phyloP scores from a whole-genome alignment of 2,797 vertebrate genomes.

The Merluccius polli region DNA sequence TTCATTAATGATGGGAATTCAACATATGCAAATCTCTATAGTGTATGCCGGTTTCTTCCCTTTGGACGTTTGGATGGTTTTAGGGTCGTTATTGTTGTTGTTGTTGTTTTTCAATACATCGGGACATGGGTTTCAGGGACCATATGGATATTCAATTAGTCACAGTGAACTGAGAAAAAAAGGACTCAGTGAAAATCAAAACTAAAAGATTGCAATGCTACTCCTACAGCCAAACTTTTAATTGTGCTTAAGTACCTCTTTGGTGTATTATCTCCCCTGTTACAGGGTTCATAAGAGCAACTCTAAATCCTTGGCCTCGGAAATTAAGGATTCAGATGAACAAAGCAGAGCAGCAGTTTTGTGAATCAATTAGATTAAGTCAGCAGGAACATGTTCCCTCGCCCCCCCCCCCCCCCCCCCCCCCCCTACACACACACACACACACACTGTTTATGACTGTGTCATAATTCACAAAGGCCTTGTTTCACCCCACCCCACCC shows the following conservation, averaged over 20 bases:
- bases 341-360: neutral
- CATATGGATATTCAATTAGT: neutral
- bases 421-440: too few species aligned
- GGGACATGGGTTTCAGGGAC: neutral
- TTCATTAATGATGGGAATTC: neutral
- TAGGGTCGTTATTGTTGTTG: neutral
- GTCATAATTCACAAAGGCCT: slow-evolving; percentile 48
- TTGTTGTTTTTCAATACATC: too few species aligned
- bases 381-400: neutral
- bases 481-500: slow-evolving; percentile 38
- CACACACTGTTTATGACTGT: slow-evolving; percentile 41
- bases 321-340: neutral
- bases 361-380: neutral
- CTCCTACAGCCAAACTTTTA: too few species aligned
- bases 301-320: neutral
- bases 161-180: neutral
- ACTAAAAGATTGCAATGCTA: neutral
- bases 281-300: slow-evolving; percentile 1
- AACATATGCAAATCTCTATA: neutral
- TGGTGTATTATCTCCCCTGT: neutral
- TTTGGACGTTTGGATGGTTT: neutral
- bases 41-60: neutral
- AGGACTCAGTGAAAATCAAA: too few species aligned
- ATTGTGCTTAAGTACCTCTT: neutral
- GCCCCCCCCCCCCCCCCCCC: too few species aligned